Conservation (phyloP, 2,797 vertebrate species). For the Selene dorsalis region DNA sequence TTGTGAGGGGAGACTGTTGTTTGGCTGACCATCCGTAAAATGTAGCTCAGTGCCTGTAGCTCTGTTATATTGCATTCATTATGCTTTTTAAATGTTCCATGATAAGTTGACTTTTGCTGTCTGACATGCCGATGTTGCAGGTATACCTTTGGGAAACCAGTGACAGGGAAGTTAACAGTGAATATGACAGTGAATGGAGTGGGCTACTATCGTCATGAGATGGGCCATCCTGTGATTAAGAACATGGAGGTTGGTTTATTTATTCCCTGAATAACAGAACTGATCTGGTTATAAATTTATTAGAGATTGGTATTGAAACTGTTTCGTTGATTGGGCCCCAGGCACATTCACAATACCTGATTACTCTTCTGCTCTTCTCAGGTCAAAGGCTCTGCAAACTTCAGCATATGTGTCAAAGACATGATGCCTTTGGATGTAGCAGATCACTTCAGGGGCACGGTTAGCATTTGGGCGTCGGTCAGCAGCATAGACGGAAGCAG, state of each 20-base stretch:
- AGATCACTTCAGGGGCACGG: conserved; percentile 92
- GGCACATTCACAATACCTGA: not conserved
- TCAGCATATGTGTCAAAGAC: conserved; percentile 90
- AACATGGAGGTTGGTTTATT: conserved; percentile 87
- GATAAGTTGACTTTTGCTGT: not conserved
- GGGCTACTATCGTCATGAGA: conserved; percentile 94
- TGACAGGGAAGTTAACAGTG: conserved; percentile 88
- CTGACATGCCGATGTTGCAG: conserved; percentile 73
- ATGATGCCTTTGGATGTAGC: conserved; percentile 94
- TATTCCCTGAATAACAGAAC: not conserved
- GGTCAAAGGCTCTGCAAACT: conserved; percentile 90
- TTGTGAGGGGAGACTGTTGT: not conserved
- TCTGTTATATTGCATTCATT: not conserved
- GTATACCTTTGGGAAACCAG: conserved; percentile 95
- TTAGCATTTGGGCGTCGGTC: conserved; percentile 92
- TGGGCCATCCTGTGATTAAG: conserved; percentile 91
- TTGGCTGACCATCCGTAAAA: not conserved
- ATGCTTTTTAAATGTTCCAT: not conserved
- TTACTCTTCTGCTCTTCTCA: conserved; percentile 62
- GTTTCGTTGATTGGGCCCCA: not conserved
- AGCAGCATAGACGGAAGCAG: conserved; percentile 87
- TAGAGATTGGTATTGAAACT: not conserved
- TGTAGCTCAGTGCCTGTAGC: not conserved
- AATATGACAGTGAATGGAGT: conserved; percentile 96
- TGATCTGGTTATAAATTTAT: not conserved